Base-by-base conservation (phyloP, 2,113 vertebrate genomes). In the Indri indri region DNA sequence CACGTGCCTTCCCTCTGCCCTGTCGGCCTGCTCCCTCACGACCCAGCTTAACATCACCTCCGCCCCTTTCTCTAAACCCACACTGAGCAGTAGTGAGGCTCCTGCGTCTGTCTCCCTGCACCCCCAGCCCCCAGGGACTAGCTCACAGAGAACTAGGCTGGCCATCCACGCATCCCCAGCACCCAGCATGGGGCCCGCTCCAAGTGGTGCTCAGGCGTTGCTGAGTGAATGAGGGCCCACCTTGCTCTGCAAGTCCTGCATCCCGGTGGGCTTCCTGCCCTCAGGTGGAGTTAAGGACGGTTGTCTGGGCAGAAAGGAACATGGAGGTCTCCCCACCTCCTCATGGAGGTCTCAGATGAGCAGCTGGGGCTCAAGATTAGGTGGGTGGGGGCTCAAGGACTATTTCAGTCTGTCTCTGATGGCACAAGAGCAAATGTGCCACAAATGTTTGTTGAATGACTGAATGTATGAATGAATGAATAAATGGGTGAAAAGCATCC, bases 41-140 rank as follows among this genome's bases (percentile, higher is more conserved):
- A 59, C 66, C 34, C 61, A 50, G 81, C 52, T 83, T 52, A 3
- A 3, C 1, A 23, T 85, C 65, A 18, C n/a, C 66, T 66, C 61
- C 40, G 50, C 8, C 52, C 63, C 47, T 17, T 40, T 63, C 50
- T 34, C 32, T 8, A 25, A 52, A 5, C 30, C 66, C 57, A 65
- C 0, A 0, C 80, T 8, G 34, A 52, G 3, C 90, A 42, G 25
- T 45, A 8, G 7, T 42, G 40, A 22, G 1, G 34, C 10, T 68
- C 14, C 6, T 3, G 1, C 0, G 0, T 37, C 70, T 20, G 13
- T 54, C 25, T 79, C 45, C 34, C 61, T 0, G 5, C 42, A 34
- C 30, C 45, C 17, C 23, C 7, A 32, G 3, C 11, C 65, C 52
- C 30, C 9, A 0, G 65, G 37, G 32, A 54, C 47, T 10, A 18